A percentile compares a stretch with the other conserved stretches of the same genome.
Evolutionary conservation across 2,797 vertebrate genomes (phyloP).

Genomic region (Craterocephalus amniculus): DNA sequence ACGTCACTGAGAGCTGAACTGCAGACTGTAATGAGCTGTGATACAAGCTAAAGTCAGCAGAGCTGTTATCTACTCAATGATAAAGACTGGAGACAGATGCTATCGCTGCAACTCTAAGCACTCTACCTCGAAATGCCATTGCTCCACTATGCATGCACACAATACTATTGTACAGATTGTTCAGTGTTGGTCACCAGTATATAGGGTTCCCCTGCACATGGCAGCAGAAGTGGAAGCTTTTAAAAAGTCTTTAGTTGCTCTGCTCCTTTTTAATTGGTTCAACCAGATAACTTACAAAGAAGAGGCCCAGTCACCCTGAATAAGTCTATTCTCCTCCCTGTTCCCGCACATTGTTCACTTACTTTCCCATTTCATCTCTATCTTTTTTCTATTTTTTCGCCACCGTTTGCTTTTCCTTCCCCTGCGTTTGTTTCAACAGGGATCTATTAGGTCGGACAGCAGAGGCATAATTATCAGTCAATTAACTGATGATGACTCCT

Average conservation of each 20-base stretch:
- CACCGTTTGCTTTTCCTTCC: slow-evolving; percentile 27
- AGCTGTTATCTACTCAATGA: slow-evolving; percentile 71
- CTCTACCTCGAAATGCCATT: slow-evolving; percentile 53
- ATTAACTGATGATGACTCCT: slow-evolving; percentile 64
- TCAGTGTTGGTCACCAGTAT: slow-evolving; percentile 11
- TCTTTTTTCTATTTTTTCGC: slow-evolving; percentile 15
- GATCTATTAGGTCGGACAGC: slow-evolving; percentile 42
- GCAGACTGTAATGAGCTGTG: slow-evolving; percentile 60
- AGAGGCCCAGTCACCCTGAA: slow-evolving; percentile 40
- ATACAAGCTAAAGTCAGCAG: slow-evolving; percentile 57
- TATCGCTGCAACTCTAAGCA: slow-evolving; percentile 54
- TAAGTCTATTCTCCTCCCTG: slow-evolving; percentile 36
- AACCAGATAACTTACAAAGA: slow-evolving; percentile 36
- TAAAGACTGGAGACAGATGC: slow-evolving; percentile 69
- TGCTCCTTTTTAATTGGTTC: slow-evolving; percentile 45
- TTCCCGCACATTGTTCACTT: slow-evolving; percentile 12
- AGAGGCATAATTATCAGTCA: slow-evolving; percentile 58
- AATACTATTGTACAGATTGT: slow-evolving; percentile 4
- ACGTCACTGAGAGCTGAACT: slow-evolving; percentile 49
- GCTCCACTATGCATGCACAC: slow-evolving; percentile 25
- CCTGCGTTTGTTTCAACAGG: slow-evolving; percentile 6
- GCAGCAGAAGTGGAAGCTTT: slow-evolving; percentile 3
- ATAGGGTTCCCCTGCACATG: slow-evolving; percentile 11
- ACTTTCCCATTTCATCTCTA: background rate
- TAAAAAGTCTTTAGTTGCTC: slow-evolving; percentile 8